A percentile compares a stretch with the other conserved stretches of the same genome.
These are phyloP conservation scores for Zele albiditarsus DNA, from an alignment of 2,888 invertebrate genomes.

Conservation along the genomic window DNA sequence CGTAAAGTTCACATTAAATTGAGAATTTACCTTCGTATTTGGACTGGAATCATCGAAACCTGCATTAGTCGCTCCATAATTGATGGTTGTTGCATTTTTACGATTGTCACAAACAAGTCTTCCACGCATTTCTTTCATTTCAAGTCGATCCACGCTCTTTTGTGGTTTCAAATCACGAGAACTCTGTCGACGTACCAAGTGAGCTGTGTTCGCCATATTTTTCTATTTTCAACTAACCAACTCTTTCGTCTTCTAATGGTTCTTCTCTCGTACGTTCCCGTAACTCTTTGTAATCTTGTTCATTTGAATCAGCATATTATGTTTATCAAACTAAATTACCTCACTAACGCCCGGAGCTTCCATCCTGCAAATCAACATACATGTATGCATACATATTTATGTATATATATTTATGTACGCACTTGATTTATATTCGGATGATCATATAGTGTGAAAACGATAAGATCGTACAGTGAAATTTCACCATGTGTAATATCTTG, in stretches of 20 bases:
- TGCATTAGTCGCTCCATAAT: conserved; percentile 91
- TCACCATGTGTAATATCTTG: too few species aligned
- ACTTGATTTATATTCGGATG: too few species aligned
- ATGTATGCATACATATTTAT: neutral
- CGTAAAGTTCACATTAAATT: conserved; percentile 67
- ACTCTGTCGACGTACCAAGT: conserved; percentile 90
- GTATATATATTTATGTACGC: too few species aligned
- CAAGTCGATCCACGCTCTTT: conserved; percentile 87
- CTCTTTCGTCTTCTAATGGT: conserved; percentile 36
- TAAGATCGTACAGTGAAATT: too few species aligned
- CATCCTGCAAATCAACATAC: conserved; percentile 61
- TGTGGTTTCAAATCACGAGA: conserved; percentile 88
- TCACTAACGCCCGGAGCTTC: conserved; percentile 59
- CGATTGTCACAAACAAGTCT: conserved; percentile 84
- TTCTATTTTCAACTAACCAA: neutral
- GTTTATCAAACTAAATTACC: conserved; percentile 47
- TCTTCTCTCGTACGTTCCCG: neutral
- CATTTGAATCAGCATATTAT: conserved; percentile 17
- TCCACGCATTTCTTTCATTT: conserved; percentile 89
- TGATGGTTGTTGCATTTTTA: conserved; percentile 74
- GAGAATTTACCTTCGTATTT: conserved; percentile 72
- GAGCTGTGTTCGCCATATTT: conserved; percentile 92
- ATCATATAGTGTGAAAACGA: too few species aligned
- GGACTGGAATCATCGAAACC: conserved; percentile 83
- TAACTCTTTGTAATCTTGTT: conserved; percentile 31